Percentiles rank a stretch among this genome's conserved stretches.
These are phyloP conservation scores for Invenusta paracnida DNA, from an alignment of 2,888 invertebrate species.

Conservation along the genomic window DNA sequence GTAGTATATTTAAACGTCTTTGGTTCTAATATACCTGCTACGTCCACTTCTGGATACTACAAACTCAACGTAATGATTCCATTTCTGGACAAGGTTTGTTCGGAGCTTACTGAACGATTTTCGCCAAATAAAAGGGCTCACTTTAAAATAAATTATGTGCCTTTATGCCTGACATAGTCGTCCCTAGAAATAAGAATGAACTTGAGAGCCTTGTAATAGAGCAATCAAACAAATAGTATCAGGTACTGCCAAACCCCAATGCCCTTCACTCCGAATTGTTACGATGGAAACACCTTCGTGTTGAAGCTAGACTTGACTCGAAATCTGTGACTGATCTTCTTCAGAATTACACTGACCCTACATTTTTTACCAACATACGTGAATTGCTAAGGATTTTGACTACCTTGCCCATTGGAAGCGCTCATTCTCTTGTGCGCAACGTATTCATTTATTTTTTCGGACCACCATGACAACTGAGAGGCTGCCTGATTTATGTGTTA, in stretches of 20 bases:
- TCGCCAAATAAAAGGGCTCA: constrained; percentile 19
- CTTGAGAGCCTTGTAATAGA: not conserved
- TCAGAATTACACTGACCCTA: constrained; percentile 5
- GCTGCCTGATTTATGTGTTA: constrained; percentile 23
- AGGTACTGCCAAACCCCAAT: not conserved
- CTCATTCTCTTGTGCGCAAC: constrained; percentile 14
- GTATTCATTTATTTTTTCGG: constrained; percentile 1
- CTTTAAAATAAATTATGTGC: constrained; percentile 10
- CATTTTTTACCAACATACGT: constrained; percentile 20
- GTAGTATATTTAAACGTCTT: no score
- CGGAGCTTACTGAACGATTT: not conserved
- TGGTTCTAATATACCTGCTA: constrained; percentile 32
- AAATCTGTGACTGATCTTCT: not conserved
- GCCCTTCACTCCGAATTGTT: constrained; percentile 15
- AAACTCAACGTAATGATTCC: constrained; percentile 7
- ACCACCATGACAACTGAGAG: constrained; percentile 2
- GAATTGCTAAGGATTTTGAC: constrained; percentile 21
- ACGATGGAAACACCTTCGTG: constrained; percentile 16
- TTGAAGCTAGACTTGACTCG: not conserved
- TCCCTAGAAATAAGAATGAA: constrained; percentile 11
- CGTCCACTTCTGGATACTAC: constrained; percentile 16
- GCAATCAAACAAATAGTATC: not conserved
- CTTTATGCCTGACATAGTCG: not conserved
- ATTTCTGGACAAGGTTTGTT: constrained; percentile 14
- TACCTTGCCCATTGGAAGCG: constrained; percentile 24